Evolutionary conservation across 2,888 invertebrate genomes (phyloP), one percentile per base, ranked within the genome.

Genomic region (Hydraecia micacea): DNA sequence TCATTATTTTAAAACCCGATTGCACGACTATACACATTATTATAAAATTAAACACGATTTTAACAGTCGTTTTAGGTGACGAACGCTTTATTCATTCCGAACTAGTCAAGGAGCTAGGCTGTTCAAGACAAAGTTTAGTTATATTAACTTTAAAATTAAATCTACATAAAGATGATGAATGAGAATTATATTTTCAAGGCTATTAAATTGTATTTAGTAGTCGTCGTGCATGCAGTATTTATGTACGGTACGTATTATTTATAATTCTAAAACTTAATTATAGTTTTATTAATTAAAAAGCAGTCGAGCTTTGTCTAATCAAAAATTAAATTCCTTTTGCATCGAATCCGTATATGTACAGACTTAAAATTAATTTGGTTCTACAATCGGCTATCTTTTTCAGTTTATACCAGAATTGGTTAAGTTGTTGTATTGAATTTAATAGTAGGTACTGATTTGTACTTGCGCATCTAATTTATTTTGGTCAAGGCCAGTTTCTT

Each of bases 271-370:
- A 75, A 52, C 18, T 66, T 81, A 80, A 55, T 63, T 21, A 36
- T 62, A 80, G 13, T 25, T 58, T 83, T 81, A 83, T 65, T 52
- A 79, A 63, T 79, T 66, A 77, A 62, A 75, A 87, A 89, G 88
- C 86, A 52, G 65, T 84, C 62, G 46, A 81, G 84, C 88, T 90
- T 89, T 88, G 79, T 85, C 83, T 89, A 88, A 79, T 89, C 79
- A 84, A 91, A 93, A 93, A 92, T 92, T 94, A 94, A 95, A 95
- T 95, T 96, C 95, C 94, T 91, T 94, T 94, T 93, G 94, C 95
- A 95, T 95, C 93, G 93, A 93, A 83, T 84, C 73, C 88, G 89
- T 87, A 70, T 77, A 94, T 94, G 79, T 94, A 95, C 93, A 94
- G 70, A 65, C 87, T 88, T 87, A 88, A 8, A 74, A 77, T 69